These are phyloP conservation scores for Pachyrhynchus sulphureomaculatus DNA, from an alignment of 1,140 invertebrate species.

Conservation along the genomic window DNA sequence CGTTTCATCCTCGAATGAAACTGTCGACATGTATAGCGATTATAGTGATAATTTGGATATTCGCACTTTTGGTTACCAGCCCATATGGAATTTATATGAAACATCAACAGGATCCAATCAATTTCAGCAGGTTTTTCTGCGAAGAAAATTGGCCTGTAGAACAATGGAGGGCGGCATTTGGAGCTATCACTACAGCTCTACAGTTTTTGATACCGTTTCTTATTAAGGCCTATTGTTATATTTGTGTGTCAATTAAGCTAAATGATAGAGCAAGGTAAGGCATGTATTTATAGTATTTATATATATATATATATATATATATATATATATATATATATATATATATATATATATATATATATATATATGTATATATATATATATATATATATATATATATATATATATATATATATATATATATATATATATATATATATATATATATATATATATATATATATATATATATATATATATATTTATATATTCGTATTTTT, in stretches of 20 bases:
- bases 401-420: no score
- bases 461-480: no score
- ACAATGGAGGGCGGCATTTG: conserved; percentile 75
- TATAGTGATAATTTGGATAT: conserved; percentile 87
- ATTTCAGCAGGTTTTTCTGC: conserved; percentile 61
- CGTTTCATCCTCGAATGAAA: conserved; percentile 90
- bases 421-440: no score
- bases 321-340: no score
- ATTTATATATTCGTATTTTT: no score
- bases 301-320: not conserved
- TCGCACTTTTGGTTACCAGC: conserved; percentile 82
- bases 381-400: no score
- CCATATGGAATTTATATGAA: conserved; percentile 90
- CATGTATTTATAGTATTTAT: not conserved
- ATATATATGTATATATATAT: no score
- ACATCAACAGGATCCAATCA: conserved; percentile 43
- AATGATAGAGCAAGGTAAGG: conserved; percentile 67
- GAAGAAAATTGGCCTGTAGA: conserved; percentile 89
- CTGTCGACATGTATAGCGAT: conserved; percentile 78
- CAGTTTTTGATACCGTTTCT: conserved; percentile 95
- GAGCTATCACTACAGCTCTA: conserved; percentile 81
- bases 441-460: no score
- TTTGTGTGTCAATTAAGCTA: conserved; percentile 84
- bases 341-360: no score
- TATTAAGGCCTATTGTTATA: conserved; percentile 92